Base-by-base conservation (phyloP, 1,140 invertebrate genomes). In the Magallana angulata region DNA sequence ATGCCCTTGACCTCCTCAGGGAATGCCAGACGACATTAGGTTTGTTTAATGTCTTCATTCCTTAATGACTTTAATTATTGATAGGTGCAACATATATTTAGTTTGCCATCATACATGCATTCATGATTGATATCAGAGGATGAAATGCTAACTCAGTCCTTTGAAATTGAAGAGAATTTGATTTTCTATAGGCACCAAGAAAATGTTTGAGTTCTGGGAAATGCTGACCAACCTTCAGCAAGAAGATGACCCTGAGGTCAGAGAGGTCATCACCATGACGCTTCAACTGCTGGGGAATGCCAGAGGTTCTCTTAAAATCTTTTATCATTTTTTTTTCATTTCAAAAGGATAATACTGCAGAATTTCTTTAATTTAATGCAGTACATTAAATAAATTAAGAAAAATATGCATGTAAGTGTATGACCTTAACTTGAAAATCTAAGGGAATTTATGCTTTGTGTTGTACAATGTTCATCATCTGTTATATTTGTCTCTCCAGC, bases 161-260 rank as follows among this genome's bases (percentile, higher is more conserved):
- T 48, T 48, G 1, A 48, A 48, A 48, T 48, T 48, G 36, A 48
- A 48, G 36, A 48, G 2, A 48, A 48, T 0, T 48, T 48, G 36
- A 48, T 48, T 30, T 76, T 11, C 12, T 24, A 30, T 48, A 76
- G 68, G 68, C 24, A 76, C 24, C n/a, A 58, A 82, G 57, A 82
- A 85, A n/a, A 80, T 86, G 57, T 91, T 92, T 85, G 48, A 85
- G 5, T 89, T 92, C 57, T 94, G 94, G 94, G 84, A 90, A 16
- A 88, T 91, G 62, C 48, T 93, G 48, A 82, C 93, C 6, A 87
- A 83, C 48, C 87, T 94, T 11, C 90, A 94, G 11, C 92, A 92
- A 88, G 94, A 93, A 86, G 94, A 94, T 92, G 94, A 94, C 88
- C 88, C 92, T 48, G 90, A 92, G 57, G 92, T 94, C 12, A 94